A percentile compares a stretch with the other conserved stretches of the same genome.
Conservation (phyloP, 2,888 invertebrate genomes). For the Dysmachus trigonus region DNA sequence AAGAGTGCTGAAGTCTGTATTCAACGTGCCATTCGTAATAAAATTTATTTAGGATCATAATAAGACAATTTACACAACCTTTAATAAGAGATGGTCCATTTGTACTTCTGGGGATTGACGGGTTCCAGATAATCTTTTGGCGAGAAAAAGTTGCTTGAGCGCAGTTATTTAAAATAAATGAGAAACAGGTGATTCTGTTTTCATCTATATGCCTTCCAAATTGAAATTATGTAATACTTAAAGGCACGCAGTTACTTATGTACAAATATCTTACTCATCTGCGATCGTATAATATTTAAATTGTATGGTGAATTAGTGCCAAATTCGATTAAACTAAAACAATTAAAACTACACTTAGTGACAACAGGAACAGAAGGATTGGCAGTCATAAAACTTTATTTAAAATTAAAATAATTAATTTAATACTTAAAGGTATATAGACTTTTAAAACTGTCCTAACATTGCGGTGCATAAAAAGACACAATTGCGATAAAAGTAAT, state of each 20-base stretch:
- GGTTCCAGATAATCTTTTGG: not conserved
- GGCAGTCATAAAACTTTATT: not conserved
- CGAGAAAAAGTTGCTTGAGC: not conserved
- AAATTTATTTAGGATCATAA: not conserved
- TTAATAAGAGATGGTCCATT: not conserved
- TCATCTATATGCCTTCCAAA: not conserved
- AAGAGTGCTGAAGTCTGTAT: not conserved
- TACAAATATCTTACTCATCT: not conserved
- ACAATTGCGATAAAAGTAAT: not conserved
- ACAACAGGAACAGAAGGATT: not conserved
- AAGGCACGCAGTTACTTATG: not conserved
- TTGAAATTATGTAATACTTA: not conserved
- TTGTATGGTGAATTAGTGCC: constrained; percentile 12
- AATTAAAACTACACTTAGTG: not conserved
- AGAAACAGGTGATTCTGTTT: not conserved
- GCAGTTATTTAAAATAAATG: not conserved
- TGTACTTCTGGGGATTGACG: not conserved
- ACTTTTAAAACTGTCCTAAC: constrained; percentile 1
- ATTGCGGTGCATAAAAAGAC: not conserved
- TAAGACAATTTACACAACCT: not conserved
- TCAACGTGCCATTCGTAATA: not conserved
- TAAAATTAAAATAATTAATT: not conserved
- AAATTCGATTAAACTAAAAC: constrained; percentile 5
- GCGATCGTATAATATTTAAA: not conserved
- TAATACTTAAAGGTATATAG: not conserved